Conservation (phyloP, 1,140 invertebrate species). For the Drosophila kikkawai region DNA sequence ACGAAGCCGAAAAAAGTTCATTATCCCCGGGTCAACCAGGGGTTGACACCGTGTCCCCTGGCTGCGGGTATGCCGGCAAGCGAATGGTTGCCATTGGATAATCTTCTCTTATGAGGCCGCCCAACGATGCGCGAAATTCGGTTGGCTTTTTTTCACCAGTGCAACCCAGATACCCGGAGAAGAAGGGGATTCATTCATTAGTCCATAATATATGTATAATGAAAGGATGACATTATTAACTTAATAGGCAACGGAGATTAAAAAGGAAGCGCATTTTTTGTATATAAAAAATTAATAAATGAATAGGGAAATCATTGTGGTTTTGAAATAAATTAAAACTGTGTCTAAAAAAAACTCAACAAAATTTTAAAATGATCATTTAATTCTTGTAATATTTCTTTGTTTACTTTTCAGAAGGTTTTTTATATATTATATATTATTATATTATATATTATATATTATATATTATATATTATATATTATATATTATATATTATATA, state of each 20-base stretch:
- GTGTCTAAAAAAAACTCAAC: too few relatives aligned
- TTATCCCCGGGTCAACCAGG: slow-evolving; percentile 31
- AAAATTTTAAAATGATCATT: too few relatives aligned
- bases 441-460: too few relatives aligned
- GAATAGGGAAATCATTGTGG: neutral
- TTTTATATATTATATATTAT: too few relatives aligned
- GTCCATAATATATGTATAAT: neutral
- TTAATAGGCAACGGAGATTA: neutral
- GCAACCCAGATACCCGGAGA: neutral
- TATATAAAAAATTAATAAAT: neutral
- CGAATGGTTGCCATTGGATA: slow-evolving; percentile 75
- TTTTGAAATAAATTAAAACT: neutral
- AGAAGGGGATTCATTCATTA: neutral
- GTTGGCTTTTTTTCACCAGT: slow-evolving; percentile 8
- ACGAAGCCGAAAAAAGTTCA: slow-evolving; percentile 31
- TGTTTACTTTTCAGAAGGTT: too few relatives aligned
- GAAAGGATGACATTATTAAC: neutral
- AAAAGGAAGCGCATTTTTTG: neutral
- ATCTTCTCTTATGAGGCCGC: slow-evolving; percentile 55
- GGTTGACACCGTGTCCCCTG: slow-evolving; percentile 11
- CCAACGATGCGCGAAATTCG: slow-evolving; percentile 37
- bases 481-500: too few relatives aligned
- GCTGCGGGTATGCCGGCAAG: slow-evolving; percentile 13
- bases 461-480: too few relatives aligned
- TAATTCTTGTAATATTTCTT: too few relatives aligned